phyloP scores from a whole-genome alignment of 2,113 vertebrate genomes.

The Uria aalge region DNA sequence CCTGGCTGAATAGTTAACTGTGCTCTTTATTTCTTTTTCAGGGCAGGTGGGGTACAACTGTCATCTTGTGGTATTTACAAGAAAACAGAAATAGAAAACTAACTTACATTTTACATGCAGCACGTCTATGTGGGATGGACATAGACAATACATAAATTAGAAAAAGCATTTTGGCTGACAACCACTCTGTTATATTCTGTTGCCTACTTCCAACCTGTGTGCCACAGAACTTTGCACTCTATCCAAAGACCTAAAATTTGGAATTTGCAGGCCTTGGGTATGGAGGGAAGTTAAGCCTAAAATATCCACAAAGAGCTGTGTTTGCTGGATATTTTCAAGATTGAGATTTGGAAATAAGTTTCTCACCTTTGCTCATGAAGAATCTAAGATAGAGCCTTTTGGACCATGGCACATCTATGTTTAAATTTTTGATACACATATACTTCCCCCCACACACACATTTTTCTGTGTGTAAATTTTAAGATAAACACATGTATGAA shows the following conservation, averaged over 20 bases:
- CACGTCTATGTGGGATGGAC: neutral
- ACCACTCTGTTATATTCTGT: neutral
- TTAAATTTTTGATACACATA: neutral
- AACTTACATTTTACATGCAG: neutral
- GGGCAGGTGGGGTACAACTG: neutral
- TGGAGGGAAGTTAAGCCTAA: neutral
- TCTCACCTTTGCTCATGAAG: neutral
- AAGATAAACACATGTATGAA: neutral
- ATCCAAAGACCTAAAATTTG: neutral
- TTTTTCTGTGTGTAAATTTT: neutral
- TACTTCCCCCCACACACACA: neutral
- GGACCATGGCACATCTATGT: neutral
- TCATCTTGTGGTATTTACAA: conserved; percentile 29
- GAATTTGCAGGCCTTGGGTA: neutral
- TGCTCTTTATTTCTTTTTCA: neutral
- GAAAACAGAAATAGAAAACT: conserved; percentile 25
- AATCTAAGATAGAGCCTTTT: neutral
- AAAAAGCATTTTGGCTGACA: neutral
- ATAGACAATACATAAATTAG: neutral
- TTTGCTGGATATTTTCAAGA: neutral
- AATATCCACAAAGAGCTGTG: neutral
- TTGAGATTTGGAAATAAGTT: neutral
- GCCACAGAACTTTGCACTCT: neutral
- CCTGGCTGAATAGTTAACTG: neutral
- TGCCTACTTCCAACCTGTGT: neutral